A percentile compares a stretch with the other conserved stretches of the same genome.
These are phyloP conservation scores for Athalia rosae DNA, from an alignment of 2,888 invertebrate species.

Conservation along the genomic window DNA sequence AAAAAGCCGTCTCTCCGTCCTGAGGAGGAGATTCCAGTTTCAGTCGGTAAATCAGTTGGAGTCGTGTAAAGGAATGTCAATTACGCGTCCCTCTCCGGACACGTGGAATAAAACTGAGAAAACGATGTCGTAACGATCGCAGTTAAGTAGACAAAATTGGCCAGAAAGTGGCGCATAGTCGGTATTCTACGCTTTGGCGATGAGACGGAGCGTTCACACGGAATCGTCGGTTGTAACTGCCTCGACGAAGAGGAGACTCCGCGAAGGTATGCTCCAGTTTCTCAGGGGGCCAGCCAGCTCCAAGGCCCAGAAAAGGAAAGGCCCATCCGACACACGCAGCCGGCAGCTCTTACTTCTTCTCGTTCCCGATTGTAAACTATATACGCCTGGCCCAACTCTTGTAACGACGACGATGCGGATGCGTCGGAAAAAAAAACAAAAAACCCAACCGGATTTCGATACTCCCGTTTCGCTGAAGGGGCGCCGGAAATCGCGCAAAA, in stretches of 20 bases:
- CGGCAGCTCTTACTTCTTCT: too few relatives aligned
- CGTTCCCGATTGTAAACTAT: too few relatives aligned
- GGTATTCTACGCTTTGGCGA: constrained; percentile 12
- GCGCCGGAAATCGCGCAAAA: too few relatives aligned
- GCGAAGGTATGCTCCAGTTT: constrained; percentile 12
- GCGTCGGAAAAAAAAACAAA: too few relatives aligned
- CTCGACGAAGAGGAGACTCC: constrained; percentile 3
- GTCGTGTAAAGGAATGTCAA: constrained; percentile 9
- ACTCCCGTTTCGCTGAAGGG: too few relatives aligned
- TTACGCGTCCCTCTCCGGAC: not conserved
- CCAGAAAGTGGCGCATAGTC: not conserved
- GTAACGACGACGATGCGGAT: too few relatives aligned
- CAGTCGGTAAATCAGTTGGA: not conserved
- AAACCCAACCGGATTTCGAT: too few relatives aligned
- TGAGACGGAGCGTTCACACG: constrained; percentile 32
- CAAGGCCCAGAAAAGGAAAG: constrained; percentile 40
- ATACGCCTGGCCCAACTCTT: too few relatives aligned
- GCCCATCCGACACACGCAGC: not conserved
- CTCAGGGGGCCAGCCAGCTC: constrained; percentile 11
- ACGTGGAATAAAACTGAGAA: not conserved
- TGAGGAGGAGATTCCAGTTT: not conserved
- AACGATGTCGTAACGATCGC: constrained; percentile 13
- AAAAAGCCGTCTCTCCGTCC: not conserved
- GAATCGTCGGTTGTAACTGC: not conserved
- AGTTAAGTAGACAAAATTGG: constrained; percentile 19